Conservation (phyloP, 2,888 invertebrate species). For the Eupithecia centaureata region DNA sequence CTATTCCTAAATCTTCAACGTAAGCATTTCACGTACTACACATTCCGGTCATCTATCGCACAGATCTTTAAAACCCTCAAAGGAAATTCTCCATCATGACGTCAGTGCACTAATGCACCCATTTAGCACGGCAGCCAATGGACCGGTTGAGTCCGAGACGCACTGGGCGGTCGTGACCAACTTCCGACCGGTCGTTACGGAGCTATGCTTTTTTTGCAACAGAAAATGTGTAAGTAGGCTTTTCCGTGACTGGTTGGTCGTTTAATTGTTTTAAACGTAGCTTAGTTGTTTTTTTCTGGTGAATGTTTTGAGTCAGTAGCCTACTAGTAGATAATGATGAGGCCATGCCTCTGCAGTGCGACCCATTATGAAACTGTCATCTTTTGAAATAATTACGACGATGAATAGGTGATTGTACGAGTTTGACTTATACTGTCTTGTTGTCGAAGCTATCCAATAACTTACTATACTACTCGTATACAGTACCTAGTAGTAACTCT, state of each 20-base stretch:
- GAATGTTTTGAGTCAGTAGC: background rate
- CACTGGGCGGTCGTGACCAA: slow-evolving; percentile 50
- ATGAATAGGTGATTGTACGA: background rate
- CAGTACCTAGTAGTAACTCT: too few species aligned
- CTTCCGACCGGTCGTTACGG: slow-evolving; percentile 44
- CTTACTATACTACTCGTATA: too few species aligned
- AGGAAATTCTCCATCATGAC: slow-evolving; percentile 47
- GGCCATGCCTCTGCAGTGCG: too few species aligned
- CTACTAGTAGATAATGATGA: background rate
- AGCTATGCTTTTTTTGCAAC: slow-evolving; percentile 39
- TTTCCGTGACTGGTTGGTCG: slow-evolving; percentile 30
- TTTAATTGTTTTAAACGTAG: slow-evolving; percentile 21
- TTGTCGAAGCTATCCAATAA: background rate
- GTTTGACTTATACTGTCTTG: background rate
- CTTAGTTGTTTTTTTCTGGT: slow-evolving; percentile 10
- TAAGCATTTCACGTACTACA: background rate
- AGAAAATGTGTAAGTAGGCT: slow-evolving; percentile 32
- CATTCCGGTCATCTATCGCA: background rate
- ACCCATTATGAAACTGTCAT: too few species aligned
- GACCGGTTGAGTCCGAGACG: slow-evolving; percentile 48
- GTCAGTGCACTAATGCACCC: slow-evolving; percentile 58
- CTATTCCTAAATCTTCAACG: background rate
- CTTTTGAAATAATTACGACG: background rate
- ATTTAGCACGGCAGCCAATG: slow-evolving; percentile 51
- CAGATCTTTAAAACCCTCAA: slow-evolving; percentile 13